Percentiles rank a stretch among this genome's conserved stretches.
Conservation (phyloP, 2,797 vertebrate genomes). For the Xenopus petersii region DNA sequence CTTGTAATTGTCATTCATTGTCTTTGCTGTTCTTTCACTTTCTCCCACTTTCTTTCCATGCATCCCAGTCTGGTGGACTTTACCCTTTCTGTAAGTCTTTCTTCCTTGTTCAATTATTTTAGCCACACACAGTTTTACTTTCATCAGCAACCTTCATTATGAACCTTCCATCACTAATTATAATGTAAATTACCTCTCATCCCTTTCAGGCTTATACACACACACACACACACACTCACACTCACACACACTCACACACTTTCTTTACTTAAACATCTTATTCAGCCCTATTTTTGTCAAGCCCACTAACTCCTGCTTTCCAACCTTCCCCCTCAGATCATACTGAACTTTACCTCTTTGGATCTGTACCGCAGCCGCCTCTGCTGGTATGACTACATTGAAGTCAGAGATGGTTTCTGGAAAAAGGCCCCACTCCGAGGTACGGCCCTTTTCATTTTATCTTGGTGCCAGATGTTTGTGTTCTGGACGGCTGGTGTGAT, state of each 20-base stretch:
- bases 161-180: no score
- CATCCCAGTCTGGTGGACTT: background rate
- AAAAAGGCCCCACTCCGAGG: slow-evolving; percentile 94
- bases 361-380: slow-evolving; percentile 95
- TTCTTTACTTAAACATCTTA: background rate
- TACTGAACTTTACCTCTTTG: slow-evolving; percentile 96
- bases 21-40: background rate
- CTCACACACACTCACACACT: no score
- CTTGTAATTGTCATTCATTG: background rate
- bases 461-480: background rate
- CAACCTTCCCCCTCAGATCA: slow-evolving; percentile 75
- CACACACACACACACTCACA: no score
- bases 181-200: no score
- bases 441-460: slow-evolving; percentile 52
- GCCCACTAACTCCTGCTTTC: background rate
- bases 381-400: slow-evolving; percentile 98
- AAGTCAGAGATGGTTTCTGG: slow-evolving; percentile 96
- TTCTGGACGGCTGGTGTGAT: background rate
- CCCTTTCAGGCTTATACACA: no score
- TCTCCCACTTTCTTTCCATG: background rate
- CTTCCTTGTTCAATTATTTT: background rate
- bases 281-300: rapidly evolving
- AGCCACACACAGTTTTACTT: no score
- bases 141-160: no score
- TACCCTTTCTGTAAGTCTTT: background rate